phyloP scores from a whole-genome alignment of 2,797 vertebrate genomes.

The Poeciliopsis paucimaculata region DNA sequence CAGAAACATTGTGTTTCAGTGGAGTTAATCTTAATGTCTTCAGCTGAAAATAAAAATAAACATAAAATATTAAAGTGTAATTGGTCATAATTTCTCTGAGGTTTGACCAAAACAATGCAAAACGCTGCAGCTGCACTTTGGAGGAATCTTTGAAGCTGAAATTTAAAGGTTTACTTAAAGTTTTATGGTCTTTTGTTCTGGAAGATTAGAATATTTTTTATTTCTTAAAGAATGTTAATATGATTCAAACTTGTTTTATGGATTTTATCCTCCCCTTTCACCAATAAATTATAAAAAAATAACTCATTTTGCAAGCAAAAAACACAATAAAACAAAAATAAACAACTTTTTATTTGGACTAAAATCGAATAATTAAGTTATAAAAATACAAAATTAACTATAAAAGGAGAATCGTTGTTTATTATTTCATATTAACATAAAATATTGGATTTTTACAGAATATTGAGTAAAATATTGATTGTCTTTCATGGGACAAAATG shows the following conservation, averaged over 20 bases:
- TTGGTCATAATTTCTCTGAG: background rate
- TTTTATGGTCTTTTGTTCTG: background rate
- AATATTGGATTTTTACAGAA: background rate
- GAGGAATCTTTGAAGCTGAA: background rate
- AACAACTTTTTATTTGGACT: too few relatives aligned
- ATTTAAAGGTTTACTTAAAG: background rate
- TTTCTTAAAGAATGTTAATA: background rate
- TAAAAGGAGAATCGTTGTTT: too few relatives aligned
- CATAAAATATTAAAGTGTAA: background rate
- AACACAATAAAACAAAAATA: background rate
- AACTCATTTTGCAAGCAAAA: too few relatives aligned
- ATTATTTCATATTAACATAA: background rate
- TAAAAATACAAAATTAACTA: too few relatives aligned
- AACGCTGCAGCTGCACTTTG: background rate
- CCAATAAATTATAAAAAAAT: background rate
- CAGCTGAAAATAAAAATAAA: background rate
- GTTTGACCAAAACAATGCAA: background rate
- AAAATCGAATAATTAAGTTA: background rate
- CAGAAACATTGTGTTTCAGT: background rate
- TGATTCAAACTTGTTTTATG: background rate
- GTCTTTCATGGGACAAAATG: background rate
- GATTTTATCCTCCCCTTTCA: background rate
- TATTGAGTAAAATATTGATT: background rate
- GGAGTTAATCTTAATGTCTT: background rate
- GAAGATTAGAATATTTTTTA: background rate